Evolutionary conservation across 2,888 invertebrate species (phyloP).

Genomic region (Petrophora chlorosata): DNA sequence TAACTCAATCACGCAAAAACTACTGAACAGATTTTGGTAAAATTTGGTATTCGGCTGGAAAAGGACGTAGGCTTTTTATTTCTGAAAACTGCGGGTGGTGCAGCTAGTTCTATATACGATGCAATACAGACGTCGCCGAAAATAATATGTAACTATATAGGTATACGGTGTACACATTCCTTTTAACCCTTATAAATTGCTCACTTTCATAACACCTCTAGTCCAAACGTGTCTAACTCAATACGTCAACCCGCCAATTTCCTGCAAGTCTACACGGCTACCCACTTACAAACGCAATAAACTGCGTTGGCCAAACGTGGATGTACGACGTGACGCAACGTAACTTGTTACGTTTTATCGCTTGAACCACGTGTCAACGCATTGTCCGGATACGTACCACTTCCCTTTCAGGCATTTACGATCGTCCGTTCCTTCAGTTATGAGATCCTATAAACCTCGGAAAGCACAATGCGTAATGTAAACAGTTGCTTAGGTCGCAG

Average conservation of each 20-base stretch:
- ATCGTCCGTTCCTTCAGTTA: slow-evolving; percentile 42
- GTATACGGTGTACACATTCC: too few species aligned
- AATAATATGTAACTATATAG: too few species aligned
- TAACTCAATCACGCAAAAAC: too few species aligned
- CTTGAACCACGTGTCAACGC: slow-evolving; percentile 34
- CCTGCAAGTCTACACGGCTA: slow-evolving; percentile 25
- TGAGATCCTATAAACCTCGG: slow-evolving; percentile 39
- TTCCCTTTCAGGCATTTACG: slow-evolving; percentile 40
- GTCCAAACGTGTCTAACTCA: neutral
- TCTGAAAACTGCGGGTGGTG: too few species aligned
- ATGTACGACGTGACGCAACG: slow-evolving; percentile 21
- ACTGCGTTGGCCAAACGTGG: slow-evolving; percentile 15
- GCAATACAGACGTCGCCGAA: too few species aligned
- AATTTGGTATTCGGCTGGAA: too few species aligned
- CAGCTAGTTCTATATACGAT: too few species aligned
- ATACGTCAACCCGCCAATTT: slow-evolving; percentile 7
- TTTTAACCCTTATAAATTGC: neutral
- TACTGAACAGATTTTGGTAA: too few species aligned
- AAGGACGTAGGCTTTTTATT: too few species aligned
- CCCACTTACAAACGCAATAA: slow-evolving; percentile 26
- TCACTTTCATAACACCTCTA: neutral
- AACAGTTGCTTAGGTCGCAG: slow-evolving; percentile 12
- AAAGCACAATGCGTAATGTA: slow-evolving; percentile 1
- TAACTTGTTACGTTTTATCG: slow-evolving; percentile 32
- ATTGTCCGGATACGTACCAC: slow-evolving; percentile 29